These are phyloP conservation scores for Muscicapa comitata DNA, from an alignment of 2,797 vertebrate species.

Conservation along the genomic window DNA sequence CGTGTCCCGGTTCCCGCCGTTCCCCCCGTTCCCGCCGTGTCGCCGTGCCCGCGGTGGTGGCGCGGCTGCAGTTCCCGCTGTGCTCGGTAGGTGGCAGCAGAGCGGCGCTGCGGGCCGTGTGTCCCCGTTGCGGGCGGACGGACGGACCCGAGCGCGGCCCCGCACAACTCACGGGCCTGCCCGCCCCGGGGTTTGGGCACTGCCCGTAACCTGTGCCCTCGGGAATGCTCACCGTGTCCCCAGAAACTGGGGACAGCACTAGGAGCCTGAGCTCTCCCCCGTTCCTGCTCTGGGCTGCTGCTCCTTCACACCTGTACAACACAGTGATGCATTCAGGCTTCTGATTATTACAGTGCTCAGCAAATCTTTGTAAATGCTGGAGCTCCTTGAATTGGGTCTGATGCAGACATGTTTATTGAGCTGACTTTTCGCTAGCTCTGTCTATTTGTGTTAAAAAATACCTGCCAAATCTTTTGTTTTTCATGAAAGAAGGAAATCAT, in stretches of 20 bases:
- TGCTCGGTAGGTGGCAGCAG: too few species aligned
- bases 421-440: background rate
- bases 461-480: background rate
- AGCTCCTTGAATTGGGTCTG: background rate
- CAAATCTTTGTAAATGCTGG: background rate
- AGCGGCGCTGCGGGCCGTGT: too few species aligned
- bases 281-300: background rate
- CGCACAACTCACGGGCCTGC: background rate
- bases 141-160: too few species aligned
- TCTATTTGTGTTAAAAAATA: background rate
- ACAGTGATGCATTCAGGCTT: background rate
- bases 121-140: too few species aligned
- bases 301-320: background rate
- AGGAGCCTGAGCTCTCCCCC: background rate
- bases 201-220: background rate
- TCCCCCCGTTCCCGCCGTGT: too few species aligned
- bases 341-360: background rate
- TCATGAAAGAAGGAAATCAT: background rate
- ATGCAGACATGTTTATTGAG: background rate
- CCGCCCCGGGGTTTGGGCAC: background rate
- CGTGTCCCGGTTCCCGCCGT: too few species aligned
- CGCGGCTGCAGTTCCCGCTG: too few species aligned
- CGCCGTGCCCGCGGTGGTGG: too few species aligned
- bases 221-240: accelerated
- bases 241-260: background rate